phyloP scores from a whole-genome alignment of 2,113 vertebrate genomes.

The Andinoacara biseriatus region DNA sequence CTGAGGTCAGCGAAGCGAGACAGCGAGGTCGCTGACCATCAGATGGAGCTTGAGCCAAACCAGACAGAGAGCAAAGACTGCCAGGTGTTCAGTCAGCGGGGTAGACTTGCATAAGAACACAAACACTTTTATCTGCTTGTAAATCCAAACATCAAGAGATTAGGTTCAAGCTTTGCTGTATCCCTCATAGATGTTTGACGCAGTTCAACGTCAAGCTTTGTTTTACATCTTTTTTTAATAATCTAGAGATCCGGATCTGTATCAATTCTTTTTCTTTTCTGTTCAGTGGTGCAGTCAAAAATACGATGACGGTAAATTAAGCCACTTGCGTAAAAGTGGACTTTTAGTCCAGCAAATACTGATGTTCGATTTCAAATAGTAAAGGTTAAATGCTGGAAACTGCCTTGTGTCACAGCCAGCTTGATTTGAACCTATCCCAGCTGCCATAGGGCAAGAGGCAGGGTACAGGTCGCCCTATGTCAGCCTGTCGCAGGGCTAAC shows the following conservation, averaged over 20 bases:
- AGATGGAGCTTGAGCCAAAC: neutral
- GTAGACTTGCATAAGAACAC: conserved; percentile 37
- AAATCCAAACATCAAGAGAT: neutral
- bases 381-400: neutral
- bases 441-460: too few relatives aligned
- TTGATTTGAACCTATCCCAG: neutral
- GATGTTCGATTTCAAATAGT: neutral
- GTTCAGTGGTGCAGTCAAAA: neutral
- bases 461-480: too few relatives aligned
- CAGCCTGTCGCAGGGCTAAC: too few relatives aligned
- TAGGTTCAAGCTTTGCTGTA: neutral
- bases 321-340: neutral
- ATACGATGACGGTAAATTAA: neutral
- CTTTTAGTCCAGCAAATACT: conserved; percentile 17
- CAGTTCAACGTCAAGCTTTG: neutral
- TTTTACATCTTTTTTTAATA: neutral
- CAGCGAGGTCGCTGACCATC: conserved; percentile 45
- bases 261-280: neutral
- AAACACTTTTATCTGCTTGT: neutral
- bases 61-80: conserved; percentile 4
- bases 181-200: neutral
- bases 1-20: neutral
- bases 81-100: neutral
- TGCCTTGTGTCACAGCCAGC: neutral
- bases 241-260: neutral